Conservation (phyloP, 2,113 vertebrate genomes). For the Telmatochromis bifrenatus region DNA sequence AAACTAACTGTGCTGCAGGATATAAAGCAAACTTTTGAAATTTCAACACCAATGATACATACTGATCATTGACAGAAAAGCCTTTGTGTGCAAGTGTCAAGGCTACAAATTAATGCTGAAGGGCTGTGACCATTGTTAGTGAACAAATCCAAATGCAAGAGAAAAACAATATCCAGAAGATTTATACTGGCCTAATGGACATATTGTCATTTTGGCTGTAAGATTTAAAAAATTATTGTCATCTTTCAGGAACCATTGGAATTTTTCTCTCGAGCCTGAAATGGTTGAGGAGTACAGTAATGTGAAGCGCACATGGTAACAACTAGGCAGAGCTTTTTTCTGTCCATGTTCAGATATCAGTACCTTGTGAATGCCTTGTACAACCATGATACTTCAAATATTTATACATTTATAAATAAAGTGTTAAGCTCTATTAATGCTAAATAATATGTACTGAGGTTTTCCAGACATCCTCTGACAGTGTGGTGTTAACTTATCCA, state of each 20-base stretch:
- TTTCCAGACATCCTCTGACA: not conserved
- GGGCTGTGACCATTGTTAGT: not conserved
- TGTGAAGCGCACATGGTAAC: not conserved
- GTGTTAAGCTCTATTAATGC: not conserved
- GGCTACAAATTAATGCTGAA: not conserved
- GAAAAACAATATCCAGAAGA: not conserved
- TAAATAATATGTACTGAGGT: not conserved
- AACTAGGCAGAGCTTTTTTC: not conserved
- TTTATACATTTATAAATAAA: not conserved
- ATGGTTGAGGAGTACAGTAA: not conserved
- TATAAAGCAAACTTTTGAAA: not conserved
- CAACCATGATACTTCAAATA: not conserved
- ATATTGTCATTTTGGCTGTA: not conserved
- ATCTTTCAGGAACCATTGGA: not conserved
- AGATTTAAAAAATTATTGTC: not conserved
- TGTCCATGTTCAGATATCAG: not conserved
- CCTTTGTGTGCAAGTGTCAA: not conserved
- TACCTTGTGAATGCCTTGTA: not conserved
- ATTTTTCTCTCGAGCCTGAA: not conserved
- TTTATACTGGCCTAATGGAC: not conserved
- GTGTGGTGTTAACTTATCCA: not conserved
- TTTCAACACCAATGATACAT: not conserved
- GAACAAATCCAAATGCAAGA: not conserved
- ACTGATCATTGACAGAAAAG: not conserved
- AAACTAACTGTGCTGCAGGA: not conserved